phyloP scores from a whole-genome alignment of 1,140 invertebrate genomes.

The Aphelinus atriplicis region DNA sequence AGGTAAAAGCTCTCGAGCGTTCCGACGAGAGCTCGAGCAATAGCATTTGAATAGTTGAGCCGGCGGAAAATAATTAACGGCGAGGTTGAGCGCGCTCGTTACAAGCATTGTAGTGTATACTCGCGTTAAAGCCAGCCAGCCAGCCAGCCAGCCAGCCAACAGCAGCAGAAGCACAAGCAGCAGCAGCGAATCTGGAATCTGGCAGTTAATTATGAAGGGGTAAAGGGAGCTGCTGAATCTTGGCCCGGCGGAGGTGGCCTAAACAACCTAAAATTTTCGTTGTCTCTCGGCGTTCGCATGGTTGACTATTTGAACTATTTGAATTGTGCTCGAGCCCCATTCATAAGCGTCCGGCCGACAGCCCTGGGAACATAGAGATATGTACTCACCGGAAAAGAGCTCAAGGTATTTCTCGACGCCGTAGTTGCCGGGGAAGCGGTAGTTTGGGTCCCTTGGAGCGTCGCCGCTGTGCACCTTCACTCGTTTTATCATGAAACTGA shows the following conservation, averaged over 20 bases:
- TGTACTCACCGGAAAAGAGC: slow-evolving; percentile 84
- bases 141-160: background rate
- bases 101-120: background rate
- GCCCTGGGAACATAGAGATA: slow-evolving; percentile 15
- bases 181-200: slow-evolving; percentile 15
- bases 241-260: background rate
- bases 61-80: background rate
- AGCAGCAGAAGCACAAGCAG: background rate
- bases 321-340: slow-evolving; percentile 15
- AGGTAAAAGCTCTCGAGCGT: no score
- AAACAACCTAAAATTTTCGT: slow-evolving; percentile 21
- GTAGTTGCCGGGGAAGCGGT: slow-evolving; percentile 92
- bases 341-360: slow-evolving; percentile 6
- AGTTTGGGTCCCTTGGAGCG: slow-evolving; percentile 82
- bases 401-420: slow-evolving; percentile 95
- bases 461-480: slow-evolving; percentile 92
- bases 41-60: no score
- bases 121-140: no score
- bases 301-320: slow-evolving; percentile 36
- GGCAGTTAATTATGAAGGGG: slow-evolving; percentile 31
- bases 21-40: no score
- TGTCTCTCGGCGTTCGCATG: background rate
- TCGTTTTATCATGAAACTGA: slow-evolving; percentile 95
- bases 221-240: background rate
- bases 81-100: background rate